phyloP scores from a whole-genome alignment of 2,113 vertebrate species.

The Myotis lucifugus region DNA sequence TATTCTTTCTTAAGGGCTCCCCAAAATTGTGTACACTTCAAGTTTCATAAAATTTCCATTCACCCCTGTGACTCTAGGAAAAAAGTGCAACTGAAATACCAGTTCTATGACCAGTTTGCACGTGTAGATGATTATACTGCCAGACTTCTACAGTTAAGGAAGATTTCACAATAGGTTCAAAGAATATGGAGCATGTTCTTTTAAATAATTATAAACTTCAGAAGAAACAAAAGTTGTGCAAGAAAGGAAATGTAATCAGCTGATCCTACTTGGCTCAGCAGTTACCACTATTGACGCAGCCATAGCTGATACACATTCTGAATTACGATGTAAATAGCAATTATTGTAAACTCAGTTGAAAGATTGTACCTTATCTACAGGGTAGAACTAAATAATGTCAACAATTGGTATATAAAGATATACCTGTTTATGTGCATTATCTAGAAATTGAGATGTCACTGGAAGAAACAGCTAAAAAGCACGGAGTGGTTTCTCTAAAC shows the following conservation, averaged over 20 bases:
- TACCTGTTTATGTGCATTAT: not conserved
- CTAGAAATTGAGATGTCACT: not conserved
- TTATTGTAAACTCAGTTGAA: not conserved
- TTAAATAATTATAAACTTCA: not conserved
- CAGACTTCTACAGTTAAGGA: too few relatives aligned
- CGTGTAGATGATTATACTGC: too few relatives aligned
- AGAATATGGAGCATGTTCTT: not conserved
- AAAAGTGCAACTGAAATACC: too few relatives aligned
- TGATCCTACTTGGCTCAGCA: not conserved
- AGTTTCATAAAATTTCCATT: too few relatives aligned
- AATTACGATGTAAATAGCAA: not conserved
- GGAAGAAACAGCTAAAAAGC: not conserved
- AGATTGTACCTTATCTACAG: not conserved
- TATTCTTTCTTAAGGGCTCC: not conserved
- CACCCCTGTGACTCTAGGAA: too few relatives aligned
- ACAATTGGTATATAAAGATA: not conserved
- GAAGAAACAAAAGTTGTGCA: conserved; percentile 32
- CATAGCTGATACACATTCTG: not conserved
- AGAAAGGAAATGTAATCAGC: not conserved
- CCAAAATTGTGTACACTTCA: too few relatives aligned
- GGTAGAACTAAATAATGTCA: not conserved
- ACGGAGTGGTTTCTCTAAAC: not conserved
- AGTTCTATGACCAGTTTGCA: too few relatives aligned
- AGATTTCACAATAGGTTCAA: too few relatives aligned
- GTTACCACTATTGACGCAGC: not conserved